Conservation (phyloP, 1,140 invertebrate genomes). For the Danaus melanippus region DNA sequence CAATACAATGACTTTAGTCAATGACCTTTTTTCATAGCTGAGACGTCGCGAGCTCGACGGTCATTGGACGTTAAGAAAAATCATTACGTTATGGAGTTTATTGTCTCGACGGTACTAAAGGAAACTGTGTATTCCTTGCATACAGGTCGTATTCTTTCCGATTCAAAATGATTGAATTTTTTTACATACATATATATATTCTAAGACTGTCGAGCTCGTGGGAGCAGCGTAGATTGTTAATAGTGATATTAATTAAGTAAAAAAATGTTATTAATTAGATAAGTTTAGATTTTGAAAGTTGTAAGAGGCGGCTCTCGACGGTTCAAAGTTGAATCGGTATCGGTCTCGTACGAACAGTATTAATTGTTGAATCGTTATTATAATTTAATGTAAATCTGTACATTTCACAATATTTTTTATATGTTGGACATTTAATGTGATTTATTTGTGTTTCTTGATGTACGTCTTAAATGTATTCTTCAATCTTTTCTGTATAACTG, state of each 20-base stretch:
- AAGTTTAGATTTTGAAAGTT: conserved; percentile 62
- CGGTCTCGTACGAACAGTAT: background rate
- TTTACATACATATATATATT: no score
- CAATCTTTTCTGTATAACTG: no score
- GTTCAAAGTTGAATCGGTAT: conserved; percentile 12
- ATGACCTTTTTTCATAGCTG: conserved; percentile 51
- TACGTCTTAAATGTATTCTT: no score
- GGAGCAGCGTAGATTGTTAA: conserved; percentile 65
- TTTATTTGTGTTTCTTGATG: no score
- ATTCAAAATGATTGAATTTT: no score
- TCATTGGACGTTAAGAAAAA: background rate
- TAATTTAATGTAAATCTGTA: conserved; percentile 5
- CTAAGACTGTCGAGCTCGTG: conserved; percentile 38
- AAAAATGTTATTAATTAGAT: conserved; percentile 68
- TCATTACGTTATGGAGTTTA: no score
- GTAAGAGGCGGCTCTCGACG: conserved; percentile 43
- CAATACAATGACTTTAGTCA: conserved; percentile 39
- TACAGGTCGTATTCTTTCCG: no score
- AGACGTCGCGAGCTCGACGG: conserved; percentile 46
- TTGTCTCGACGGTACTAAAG: no score
- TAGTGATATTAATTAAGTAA: conserved; percentile 69
- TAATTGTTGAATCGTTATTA: conserved; percentile 22
- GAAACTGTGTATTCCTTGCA: no score
- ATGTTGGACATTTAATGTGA: no score
- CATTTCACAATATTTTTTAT: no score